Evolutionary conservation across 2,888 invertebrate species (phyloP).

Genomic region (Idaea straminata): DNA sequence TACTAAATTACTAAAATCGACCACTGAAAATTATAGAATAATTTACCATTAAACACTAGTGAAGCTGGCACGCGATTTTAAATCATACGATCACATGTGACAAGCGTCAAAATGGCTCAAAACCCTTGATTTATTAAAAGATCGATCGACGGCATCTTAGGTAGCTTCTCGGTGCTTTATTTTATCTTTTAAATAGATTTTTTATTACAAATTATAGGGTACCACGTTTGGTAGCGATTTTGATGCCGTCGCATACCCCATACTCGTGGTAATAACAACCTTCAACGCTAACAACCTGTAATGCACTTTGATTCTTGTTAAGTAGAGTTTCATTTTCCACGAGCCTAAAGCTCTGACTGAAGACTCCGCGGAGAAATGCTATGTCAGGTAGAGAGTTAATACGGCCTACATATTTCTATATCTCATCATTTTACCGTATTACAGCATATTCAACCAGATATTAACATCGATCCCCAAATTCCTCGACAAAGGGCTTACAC

Average conservation of each 20-base stretch:
- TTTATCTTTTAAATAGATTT: conserved; percentile 80
- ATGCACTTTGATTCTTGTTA: conserved; percentile 57
- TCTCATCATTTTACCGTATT: conserved; percentile 8
- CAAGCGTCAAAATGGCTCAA: conserved; percentile 73
- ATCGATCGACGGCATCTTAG: conserved; percentile 76
- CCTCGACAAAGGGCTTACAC: conserved; percentile 52
- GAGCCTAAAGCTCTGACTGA: conserved; percentile 24
- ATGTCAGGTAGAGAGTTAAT: conserved; percentile 3
- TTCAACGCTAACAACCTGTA: conserved; percentile 43
- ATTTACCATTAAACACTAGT: conserved; percentile 59
- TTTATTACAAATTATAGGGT: conserved; percentile 80
- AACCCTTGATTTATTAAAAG: conserved; percentile 69
- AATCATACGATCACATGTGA: conserved; percentile 61
- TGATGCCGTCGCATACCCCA: conserved; percentile 52
- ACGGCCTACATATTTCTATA: conserved; percentile 33
- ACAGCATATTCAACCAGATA: conserved; percentile 18
- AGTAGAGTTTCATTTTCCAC: conserved; percentile 62
- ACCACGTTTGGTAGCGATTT: conserved; percentile 78
- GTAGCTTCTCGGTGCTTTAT: conserved; percentile 75
- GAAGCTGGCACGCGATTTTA: conserved; percentile 52
- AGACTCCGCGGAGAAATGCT: background rate
- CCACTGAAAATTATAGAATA: conserved; percentile 75
- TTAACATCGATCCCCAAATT: conserved; percentile 34
- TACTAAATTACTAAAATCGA: conserved; percentile 78
- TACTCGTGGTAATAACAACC: conserved; percentile 54